phyloP scores from a whole-genome alignment of 2,113 vertebrate genomes.

The Melanotaenia duboulayi region DNA sequence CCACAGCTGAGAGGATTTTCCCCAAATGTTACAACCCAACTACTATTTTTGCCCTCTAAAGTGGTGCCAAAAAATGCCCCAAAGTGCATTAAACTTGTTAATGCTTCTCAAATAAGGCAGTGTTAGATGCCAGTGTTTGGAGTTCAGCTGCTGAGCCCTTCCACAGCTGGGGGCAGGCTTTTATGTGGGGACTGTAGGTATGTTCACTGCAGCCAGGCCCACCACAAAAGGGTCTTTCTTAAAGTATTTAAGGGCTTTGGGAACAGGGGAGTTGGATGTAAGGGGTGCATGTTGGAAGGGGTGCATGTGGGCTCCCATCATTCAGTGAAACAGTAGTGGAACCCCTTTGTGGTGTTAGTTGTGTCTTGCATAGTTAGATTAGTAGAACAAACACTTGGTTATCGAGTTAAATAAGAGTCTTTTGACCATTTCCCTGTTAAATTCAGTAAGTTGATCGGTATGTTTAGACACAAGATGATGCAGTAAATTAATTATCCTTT shows the following conservation, averaged over 20 bases:
- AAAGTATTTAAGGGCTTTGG: conserved; percentile 51
- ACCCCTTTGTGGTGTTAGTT: background rate
- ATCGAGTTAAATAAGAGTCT: background rate
- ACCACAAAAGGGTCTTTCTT: conserved; percentile 77
- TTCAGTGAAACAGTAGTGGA: conserved; percentile 16
- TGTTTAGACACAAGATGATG: background rate
- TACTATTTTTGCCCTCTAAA: conserved; percentile 23
- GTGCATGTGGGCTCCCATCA: conserved; percentile 31
- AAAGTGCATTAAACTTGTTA: conserved; percentile 17
- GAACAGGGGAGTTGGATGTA: conserved; percentile 26
- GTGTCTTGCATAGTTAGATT: background rate
- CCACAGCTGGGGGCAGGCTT: conserved; percentile 61
- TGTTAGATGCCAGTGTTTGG: conserved; percentile 28
- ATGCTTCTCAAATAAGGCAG: conserved; percentile 19
- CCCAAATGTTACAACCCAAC: conserved; percentile 21
- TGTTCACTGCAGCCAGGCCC: conserved; percentile 52
- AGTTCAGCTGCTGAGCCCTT: conserved; percentile 52
- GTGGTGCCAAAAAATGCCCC: conserved; percentile 24
- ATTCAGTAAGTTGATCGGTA: background rate
- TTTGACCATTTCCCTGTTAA: background rate
- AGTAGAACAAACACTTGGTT: background rate
- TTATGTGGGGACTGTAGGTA: conserved; percentile 51
- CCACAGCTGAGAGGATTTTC: conserved; percentile 45
- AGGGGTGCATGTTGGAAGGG: background rate
- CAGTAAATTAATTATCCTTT: background rate